Evolutionary conservation across 1,140 invertebrate species (phyloP), one percentile per base, ranked within the genome.

Genomic region (Neodiprion virginianus): DNA sequence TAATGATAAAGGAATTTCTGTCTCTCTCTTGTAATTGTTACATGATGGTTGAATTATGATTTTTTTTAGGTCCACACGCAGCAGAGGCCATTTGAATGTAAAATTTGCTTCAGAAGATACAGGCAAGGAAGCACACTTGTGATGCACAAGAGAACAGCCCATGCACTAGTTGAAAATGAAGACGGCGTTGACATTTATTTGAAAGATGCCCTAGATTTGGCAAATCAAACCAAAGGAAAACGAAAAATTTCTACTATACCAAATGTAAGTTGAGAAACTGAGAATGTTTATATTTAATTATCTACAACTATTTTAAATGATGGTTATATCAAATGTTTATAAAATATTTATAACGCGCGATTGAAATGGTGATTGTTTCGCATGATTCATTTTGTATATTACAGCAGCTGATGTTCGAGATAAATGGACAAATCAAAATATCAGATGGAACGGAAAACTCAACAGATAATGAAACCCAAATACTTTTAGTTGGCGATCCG

Each of bases 111-210:
- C 1, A 89, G 91, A 75, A 90, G 88, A 48, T 93, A 93, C 77
- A 81, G 92, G 12, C 92, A 93, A 80, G 89, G 89, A 10, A 92
- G 91, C 10, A 92, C 92, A 40, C 83, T 93, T 10, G 87, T 91
- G 11, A 91, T 92, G 88, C 92, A 93, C 79, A 92, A 91, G 73
- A 83, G 86, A 77, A 88, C 87, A 8, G 83, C 83, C 40, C 89
- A 88, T 75, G 78, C 82, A 0, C 76, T 85, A 11, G 66, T 84
- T 17, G 82, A 82, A 10, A 80, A 74, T 69, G 83, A 85, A 17
- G 79, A 84, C 49, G 79, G 79, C 8, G 71, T 79, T 8, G 84
- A 87, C 73, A 74, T 80, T 67, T 79, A 79, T 77, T 78, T 82
- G 65, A 78, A 83, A 76, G 76, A 82, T 72, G 47, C 79, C 73